Evolutionary conservation across 2,888 invertebrate species (phyloP).

Genomic region (Thymelicus sylvestris): DNA sequence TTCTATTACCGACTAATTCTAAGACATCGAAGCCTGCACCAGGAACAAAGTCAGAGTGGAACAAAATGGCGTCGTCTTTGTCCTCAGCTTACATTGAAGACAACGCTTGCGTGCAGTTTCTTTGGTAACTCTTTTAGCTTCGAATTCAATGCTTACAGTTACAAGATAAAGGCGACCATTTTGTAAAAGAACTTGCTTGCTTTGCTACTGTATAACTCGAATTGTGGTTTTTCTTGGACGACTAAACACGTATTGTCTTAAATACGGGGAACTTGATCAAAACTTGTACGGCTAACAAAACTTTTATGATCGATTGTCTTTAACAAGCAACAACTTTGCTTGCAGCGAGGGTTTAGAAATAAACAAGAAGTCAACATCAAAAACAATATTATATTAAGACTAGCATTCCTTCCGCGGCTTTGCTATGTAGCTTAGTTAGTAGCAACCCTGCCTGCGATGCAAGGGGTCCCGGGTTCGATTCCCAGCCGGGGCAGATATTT

Average conservation of each 20-base stretch:
- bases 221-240: slow-evolving; percentile 2
- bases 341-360: not conserved
- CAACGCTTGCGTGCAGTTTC: slow-evolving; percentile 6
- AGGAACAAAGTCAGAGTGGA: not conserved
- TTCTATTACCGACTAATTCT: slow-evolving; percentile 13
- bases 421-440: too few species aligned
- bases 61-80: slow-evolving; percentile 17
- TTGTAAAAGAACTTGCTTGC: not conserved
- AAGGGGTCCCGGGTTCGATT: too few species aligned
- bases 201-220: not conserved
- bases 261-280: not conserved
- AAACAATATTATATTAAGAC: too few species aligned
- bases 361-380: not conserved
- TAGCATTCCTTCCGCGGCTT: too few species aligned
- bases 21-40: slow-evolving; percentile 6
- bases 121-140: slow-evolving; percentile 5
- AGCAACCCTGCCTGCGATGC: too few species aligned
- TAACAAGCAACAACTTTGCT: not conserved
- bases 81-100: slow-evolving; percentile 6
- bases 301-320: slow-evolving; percentile 2
- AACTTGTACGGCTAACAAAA: not conserved
- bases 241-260: slow-evolving; percentile 5
- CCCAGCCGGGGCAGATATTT: too few species aligned
- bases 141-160: slow-evolving; percentile 4
- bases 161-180: not conserved